Evolutionary conservation across 2,797 vertebrate species (phyloP).

Genomic region (Sebastes goodei): DNA sequence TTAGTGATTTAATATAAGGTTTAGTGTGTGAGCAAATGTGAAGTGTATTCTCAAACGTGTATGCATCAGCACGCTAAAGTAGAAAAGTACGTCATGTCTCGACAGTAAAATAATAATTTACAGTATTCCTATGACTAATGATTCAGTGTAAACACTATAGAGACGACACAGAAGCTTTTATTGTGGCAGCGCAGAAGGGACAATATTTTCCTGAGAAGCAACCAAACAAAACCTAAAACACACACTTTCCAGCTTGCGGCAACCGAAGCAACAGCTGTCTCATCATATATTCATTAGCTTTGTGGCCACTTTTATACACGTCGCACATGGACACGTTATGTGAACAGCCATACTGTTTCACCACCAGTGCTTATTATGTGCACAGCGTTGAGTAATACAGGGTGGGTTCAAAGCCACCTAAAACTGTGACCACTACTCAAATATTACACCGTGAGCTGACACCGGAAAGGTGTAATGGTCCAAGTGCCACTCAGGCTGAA

Average conservation of each 20-base stretch:
- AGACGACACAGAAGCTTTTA: constrained; percentile 51
- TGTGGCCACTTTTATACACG: background rate
- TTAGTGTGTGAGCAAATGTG: background rate
- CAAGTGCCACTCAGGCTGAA: constrained; percentile 41
- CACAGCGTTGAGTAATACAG: constrained; percentile 31
- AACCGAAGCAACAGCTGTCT: constrained; percentile 35
- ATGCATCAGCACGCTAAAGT: background rate
- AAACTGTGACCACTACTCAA: constrained; percentile 31
- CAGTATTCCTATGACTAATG: constrained; percentile 38
- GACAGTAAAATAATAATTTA: constrained; percentile 62
- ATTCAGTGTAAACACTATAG: constrained; percentile 49
- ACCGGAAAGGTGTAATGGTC: constrained; percentile 36
- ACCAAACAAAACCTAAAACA: constrained; percentile 43
- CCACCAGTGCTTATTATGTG: constrained; percentile 26
- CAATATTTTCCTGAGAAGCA: constrained; percentile 43
- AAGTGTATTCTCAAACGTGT: background rate
- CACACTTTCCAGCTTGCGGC: constrained; percentile 43
- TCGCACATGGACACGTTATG: background rate
- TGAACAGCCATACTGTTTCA: constrained; percentile 38
- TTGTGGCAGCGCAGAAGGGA: constrained; percentile 36
- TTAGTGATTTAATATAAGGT: background rate
- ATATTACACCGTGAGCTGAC: constrained; percentile 36
- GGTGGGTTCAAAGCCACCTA: constrained; percentile 46
- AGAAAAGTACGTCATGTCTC: constrained; percentile 47
- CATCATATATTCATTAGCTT: constrained; percentile 28